phyloP scores from a whole-genome alignment of 1,140 invertebrate species.

The Drosophila simulans region DNA sequence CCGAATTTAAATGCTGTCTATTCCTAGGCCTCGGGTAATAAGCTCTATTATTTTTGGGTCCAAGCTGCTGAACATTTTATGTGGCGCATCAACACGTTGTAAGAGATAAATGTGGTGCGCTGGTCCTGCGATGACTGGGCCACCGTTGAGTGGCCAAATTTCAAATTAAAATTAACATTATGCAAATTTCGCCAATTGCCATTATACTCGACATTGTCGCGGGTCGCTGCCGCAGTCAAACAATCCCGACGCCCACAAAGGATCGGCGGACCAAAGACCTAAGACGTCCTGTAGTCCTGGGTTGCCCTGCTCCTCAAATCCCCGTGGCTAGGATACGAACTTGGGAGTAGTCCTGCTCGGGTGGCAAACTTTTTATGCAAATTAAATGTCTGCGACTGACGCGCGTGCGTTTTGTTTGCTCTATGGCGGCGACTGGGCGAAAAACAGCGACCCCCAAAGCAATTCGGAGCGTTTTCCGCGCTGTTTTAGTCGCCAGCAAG shows the following conservation, averaged over 20 bases:
- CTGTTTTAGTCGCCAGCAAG: conserved; percentile 26
- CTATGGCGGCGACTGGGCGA: conserved; percentile 46
- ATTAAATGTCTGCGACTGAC: conserved; percentile 77
- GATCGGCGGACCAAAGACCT: conserved; percentile 23
- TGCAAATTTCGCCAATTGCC: conserved; percentile 74
- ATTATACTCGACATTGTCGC: conserved; percentile 49
- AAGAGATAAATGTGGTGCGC: conserved; percentile 58
- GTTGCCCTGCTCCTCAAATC: not conserved
- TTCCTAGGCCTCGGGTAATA: conserved; percentile 9
- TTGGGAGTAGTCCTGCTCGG: conserved; percentile 25
- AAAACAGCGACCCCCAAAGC: conserved; percentile 20
- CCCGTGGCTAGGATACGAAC: not conserved
- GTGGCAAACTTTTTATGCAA: conserved; percentile 77
- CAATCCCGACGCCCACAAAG: conserved; percentile 67
- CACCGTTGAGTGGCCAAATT: conserved; percentile 76
- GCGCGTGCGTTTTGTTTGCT: conserved; percentile 80
- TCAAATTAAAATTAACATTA: conserved; percentile 82
- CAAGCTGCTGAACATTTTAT: conserved; percentile 60
- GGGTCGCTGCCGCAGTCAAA: conserved; percentile 71
- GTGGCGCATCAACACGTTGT: conserved; percentile 78
- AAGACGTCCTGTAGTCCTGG: not conserved
- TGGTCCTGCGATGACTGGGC: conserved; percentile 38
- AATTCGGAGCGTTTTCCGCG: conserved; percentile 24
- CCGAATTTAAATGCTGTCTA: conserved; percentile 7
- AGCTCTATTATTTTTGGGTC: conserved; percentile 4